Conservation (phyloP, 2,888 invertebrate genomes). For the Mechanitis mazaeus region DNA sequence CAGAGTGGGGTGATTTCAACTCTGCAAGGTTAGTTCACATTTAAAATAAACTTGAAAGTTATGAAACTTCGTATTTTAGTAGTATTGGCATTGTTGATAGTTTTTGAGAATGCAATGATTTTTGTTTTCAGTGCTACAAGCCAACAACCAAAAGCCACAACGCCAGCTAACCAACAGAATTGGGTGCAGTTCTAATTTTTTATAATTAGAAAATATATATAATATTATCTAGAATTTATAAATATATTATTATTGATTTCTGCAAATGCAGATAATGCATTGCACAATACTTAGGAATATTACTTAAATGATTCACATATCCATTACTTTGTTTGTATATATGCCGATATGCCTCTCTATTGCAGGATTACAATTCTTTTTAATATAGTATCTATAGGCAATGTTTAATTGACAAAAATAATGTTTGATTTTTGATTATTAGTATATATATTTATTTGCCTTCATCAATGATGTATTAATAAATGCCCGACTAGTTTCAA, state of each 20-base stretch:
- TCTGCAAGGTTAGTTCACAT: conserved; percentile 75
- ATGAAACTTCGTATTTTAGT: too few relatives aligned
- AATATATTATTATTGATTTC: conserved; percentile 45
- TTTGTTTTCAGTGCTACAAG: conserved; percentile 46
- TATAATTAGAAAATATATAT: too few relatives aligned
- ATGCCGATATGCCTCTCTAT: conserved; percentile 15
- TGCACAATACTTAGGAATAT: conserved; percentile 65
- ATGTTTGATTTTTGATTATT: too few relatives aligned
- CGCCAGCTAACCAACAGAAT: conserved; percentile 67
- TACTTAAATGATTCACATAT: conserved; percentile 49
- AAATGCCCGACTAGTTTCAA: too few relatives aligned
- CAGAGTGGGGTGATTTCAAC: conserved; percentile 89
- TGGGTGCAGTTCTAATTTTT: conserved; percentile 68
- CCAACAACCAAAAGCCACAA: conserved; percentile 49
- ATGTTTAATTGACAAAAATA: too few relatives aligned
- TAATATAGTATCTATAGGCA: not conserved
- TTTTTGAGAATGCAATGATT: conserved; percentile 9
- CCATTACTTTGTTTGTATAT: conserved; percentile 14
- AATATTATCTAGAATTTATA: not conserved
- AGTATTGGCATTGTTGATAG: conserved; percentile 5
- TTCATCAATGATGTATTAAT: too few relatives aligned
- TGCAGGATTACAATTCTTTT: conserved; percentile 12
- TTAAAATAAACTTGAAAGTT: not conserved
- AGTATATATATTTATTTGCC: too few relatives aligned
- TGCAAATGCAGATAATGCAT: conserved; percentile 42